Evolutionary conservation across 2,113 vertebrate species (phyloP).

Genomic region (Mormyrus lacerda): DNA sequence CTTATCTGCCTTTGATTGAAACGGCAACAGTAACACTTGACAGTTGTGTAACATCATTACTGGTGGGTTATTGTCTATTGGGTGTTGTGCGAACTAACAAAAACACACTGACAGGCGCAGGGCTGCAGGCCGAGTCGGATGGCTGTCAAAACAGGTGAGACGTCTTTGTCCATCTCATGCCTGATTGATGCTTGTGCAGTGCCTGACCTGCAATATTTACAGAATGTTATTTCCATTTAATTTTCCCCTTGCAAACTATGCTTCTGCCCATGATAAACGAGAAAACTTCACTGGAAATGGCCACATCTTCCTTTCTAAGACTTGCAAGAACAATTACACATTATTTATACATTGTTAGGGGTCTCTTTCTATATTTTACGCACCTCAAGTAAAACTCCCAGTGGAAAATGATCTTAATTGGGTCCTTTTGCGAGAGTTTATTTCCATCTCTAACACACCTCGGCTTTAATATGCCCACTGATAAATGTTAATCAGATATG

Average conservation of each 20-base stretch:
- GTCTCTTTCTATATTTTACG: background rate
- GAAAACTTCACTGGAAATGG: background rate
- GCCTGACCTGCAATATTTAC: conserved; percentile 8
- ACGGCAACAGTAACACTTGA: conserved; percentile 72
- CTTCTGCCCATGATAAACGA: background rate
- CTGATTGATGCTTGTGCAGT: conserved; percentile 17
- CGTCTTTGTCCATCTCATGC: conserved; percentile 35
- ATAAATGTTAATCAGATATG: conserved; percentile 23
- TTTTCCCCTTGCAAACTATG: background rate
- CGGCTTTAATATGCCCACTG: conserved; percentile 23
- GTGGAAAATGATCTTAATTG: conserved; percentile 17
- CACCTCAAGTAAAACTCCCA: conserved; percentile 20
- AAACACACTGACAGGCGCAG: conserved; percentile 44
- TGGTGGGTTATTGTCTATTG: conserved; percentile 56
- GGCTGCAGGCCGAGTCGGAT: conserved; percentile 42
- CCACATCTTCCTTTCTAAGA: background rate
- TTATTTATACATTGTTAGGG: background rate
- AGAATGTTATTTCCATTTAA: conserved; percentile 18
- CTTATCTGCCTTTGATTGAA: conserved; percentile 76
- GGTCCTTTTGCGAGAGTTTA: conserved; percentile 3
- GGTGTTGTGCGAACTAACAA: conserved; percentile 49
- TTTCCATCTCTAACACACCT: conserved; percentile 15
- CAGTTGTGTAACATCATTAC: conserved; percentile 65
- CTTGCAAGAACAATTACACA: conserved; percentile 2
- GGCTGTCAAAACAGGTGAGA: conserved; percentile 40